phyloP scores from a whole-genome alignment of 2,888 invertebrate genomes.

The Pomacea canaliculata region DNA sequence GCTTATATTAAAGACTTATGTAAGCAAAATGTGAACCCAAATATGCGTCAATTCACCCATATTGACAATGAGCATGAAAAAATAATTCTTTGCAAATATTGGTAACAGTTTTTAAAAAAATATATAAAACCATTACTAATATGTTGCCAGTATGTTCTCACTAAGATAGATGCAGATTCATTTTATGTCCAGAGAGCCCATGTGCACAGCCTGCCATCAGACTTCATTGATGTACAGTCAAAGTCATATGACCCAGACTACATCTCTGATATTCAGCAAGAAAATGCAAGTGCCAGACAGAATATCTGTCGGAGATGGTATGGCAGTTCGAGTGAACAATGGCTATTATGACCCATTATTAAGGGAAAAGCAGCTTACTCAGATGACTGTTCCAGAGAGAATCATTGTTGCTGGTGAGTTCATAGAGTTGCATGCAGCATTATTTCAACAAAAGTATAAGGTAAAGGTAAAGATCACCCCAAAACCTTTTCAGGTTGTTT shows the following conservation, averaged over 20 bases:
- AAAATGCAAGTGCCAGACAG: slow-evolving; percentile 86
- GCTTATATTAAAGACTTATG: too few relatives aligned
- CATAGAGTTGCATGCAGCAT: neutral
- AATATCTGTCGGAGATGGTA: slow-evolving; percentile 77
- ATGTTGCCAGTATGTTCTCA: too few relatives aligned
- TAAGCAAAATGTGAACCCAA: too few relatives aligned
- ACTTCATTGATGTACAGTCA: slow-evolving; percentile 59
- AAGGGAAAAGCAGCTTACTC: slow-evolving; percentile 25
- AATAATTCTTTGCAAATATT: too few relatives aligned
- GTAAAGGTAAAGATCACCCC: too few relatives aligned
- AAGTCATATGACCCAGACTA: slow-evolving; percentile 79
- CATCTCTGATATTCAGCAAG: slow-evolving; percentile 82
- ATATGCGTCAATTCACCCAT: too few relatives aligned
- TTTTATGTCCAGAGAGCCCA: slow-evolving; percentile 22
- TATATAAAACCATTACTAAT: too few relatives aligned
- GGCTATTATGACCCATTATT: slow-evolving; percentile 15
- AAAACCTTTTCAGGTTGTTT: too few relatives aligned
- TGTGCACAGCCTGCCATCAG: slow-evolving; percentile 54
- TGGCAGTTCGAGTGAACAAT: slow-evolving; percentile 15
- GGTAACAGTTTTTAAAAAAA: too few relatives aligned
- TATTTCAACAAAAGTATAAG: neutral
- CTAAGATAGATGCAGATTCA: too few relatives aligned
- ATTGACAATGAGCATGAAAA: too few relatives aligned
- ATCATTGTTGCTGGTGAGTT: slow-evolving; percentile 86
- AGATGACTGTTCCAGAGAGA: slow-evolving; percentile 92